These are phyloP conservation scores for Cromileptes altivelis DNA, from an alignment of 2,113 vertebrate species.

Conservation along the genomic window DNA sequence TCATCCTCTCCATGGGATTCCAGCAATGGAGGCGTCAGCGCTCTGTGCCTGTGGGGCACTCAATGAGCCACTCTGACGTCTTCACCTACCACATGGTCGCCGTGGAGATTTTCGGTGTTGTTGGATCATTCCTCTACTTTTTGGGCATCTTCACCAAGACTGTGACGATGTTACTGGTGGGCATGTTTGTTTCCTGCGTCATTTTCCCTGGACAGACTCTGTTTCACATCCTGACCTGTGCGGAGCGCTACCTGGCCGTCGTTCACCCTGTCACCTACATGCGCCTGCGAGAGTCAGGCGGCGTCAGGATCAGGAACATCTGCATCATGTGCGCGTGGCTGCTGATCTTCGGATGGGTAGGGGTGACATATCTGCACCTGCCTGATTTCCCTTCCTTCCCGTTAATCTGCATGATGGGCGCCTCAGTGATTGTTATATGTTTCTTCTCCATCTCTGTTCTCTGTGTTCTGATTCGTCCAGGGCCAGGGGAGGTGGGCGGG, in stretches of 20 bases:
- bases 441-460: slow-evolving; percentile 30
- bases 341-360: not conserved
- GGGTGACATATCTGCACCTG: too few species aligned
- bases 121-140: fast-evolving
- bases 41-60: too few species aligned
- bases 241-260: slow-evolving; percentile 62
- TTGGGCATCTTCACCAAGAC: fast-evolving
- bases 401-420: fast-evolving
- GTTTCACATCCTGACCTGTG: slow-evolving; percentile 47
- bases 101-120: not conserved
- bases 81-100: slow-evolving; percentile 37
- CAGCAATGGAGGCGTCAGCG: not conserved
- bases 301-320: slow-evolving; percentile 41
- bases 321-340: slow-evolving; percentile 35
- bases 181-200: fast-evolving
- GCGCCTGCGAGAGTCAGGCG: fast-evolving
- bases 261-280: slow-evolving; percentile 39
- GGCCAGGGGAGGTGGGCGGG: not conserved
- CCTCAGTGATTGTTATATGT: fast-evolving
- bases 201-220: not conserved
- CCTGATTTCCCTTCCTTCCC: fast-evolving
- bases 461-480: not conserved
- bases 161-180: fast-evolving
- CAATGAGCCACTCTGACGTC: slow-evolving; percentile 29
- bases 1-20: slow-evolving; percentile 37